Base-by-base conservation (phyloP, 2,113 vertebrate genomes). In the Pachypanchax playfairii region DNA sequence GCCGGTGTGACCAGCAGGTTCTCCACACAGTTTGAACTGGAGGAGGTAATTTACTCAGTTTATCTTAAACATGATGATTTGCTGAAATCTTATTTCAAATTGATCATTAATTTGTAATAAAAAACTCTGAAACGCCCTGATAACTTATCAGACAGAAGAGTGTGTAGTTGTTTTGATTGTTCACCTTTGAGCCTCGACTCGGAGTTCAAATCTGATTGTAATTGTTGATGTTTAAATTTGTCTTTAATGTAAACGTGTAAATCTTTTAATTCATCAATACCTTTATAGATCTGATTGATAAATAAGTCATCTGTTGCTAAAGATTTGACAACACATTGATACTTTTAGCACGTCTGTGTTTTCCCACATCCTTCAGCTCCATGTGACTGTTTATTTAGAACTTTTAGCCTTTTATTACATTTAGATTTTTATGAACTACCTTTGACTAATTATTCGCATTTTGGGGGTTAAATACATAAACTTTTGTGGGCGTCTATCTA, bases 1-100 rank as follows among this genome's bases (percentile, higher is more conserved):
- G 31, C 26, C 0, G n/a, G 24, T 0, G 92, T 96, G 68, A 93
- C 93, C 0, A 69, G 80, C 24, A 85, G 96, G n/a, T 98, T 99
- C 55, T 90, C 93, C 18, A 80, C 92, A 0, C 77, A 91, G 1
- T 93, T 90, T 13, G 95, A 98, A 52, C 91, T 97, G 43, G 22
- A 89, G 0, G 89, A 97, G 96, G 97, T 98, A 87, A 93, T 12
- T 42, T 5, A 8, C 5, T 9, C 1, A 4, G 18, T 53, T 44
- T 20, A 5, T 55, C 46, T 41, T 15, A 17, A 43, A 7, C 0
- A 47, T 5, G 44, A 1, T 21, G 15, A 10, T 42, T 43, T 41
- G 1, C 1, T 18, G 18, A 10, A 31, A 21, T 15, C 5, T 25
- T 41, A 13, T 46, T 36, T 26, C 6, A 35, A 36, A 49, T 6